Evolutionary conservation across 2,113 vertebrate genomes (phyloP).

Genomic region (Myiozetetes cayanensis): DNA sequence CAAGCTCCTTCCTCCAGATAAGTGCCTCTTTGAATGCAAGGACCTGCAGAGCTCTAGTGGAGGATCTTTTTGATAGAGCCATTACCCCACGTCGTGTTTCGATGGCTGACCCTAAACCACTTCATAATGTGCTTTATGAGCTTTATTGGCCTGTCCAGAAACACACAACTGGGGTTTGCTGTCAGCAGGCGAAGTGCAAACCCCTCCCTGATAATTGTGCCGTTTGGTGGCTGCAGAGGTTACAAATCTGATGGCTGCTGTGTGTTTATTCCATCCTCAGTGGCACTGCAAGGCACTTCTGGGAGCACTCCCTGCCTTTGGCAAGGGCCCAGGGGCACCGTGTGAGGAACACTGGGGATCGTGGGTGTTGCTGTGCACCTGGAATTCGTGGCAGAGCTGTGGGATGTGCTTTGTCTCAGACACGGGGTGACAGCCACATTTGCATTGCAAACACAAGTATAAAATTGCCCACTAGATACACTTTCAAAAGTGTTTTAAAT

Average conservation of each 20-base stretch:
- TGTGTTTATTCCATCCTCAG: not conserved
- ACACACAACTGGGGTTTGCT: rapidly evolving
- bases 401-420: not conserved
- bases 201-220: not conserved
- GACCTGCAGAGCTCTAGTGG: not conserved
- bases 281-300: not conserved
- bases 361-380: not conserved
- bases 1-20: not conserved
- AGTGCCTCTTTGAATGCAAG: not conserved
- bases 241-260: not conserved
- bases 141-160: not conserved
- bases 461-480: rapidly evolving
- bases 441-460: not conserved
- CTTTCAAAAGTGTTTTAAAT: not conserved
- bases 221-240: not conserved
- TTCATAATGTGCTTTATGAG: not conserved
- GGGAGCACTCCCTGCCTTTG: not conserved
- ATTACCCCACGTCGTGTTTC: rapidly evolving
- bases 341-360: not conserved
- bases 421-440: not conserved
- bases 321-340: not conserved
- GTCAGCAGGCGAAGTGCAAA: not conserved
- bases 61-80: not conserved
- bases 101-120: not conserved
- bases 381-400: not conserved